A percentile compares a stretch with the other conserved stretches of the same genome.
These are phyloP conservation scores for Asobara japonica DNA, from an alignment of 1,140 invertebrate genomes.

Conservation along the genomic window DNA sequence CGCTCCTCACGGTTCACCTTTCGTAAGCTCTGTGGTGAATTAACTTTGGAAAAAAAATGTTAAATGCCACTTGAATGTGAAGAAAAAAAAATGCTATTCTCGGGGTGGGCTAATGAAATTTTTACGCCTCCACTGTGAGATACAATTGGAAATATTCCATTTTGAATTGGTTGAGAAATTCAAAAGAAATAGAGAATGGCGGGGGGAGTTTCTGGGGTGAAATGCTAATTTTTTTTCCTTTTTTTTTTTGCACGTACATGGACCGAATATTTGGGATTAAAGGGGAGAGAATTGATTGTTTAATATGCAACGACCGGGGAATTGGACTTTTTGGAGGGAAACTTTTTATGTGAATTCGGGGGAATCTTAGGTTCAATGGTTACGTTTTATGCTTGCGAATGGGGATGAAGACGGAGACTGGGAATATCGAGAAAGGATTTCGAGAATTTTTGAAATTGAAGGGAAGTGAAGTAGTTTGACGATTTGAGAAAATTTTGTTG, in stretches of 20 bases:
- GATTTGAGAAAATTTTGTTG: too few species aligned
- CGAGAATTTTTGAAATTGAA: too few species aligned
- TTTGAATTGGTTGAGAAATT: background rate
- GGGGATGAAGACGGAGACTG: too few species aligned
- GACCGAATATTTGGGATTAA: background rate
- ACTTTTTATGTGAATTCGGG: background rate
- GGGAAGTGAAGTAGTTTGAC: too few species aligned
- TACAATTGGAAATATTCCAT: constrained; percentile 1
- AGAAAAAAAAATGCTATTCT: background rate
- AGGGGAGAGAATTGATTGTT: background rate
- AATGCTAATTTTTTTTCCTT: constrained; percentile 5
- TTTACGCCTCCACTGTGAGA: background rate
- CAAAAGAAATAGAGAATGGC: background rate
- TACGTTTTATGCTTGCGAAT: too few species aligned
- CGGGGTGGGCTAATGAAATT: background rate
- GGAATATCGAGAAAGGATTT: too few species aligned
- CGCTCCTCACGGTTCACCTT: too few species aligned
- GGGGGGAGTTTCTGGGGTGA: background rate
- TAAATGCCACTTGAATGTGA: background rate
- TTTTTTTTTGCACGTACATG: too few species aligned
- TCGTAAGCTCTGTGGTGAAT: background rate
- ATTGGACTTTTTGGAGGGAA: background rate
- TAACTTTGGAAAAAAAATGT: background rate
- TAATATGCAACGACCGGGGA: background rate
- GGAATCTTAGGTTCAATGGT: background rate